Base-by-base conservation (phyloP, 2,888 invertebrate genomes). In the Stratiomys singularior region DNA sequence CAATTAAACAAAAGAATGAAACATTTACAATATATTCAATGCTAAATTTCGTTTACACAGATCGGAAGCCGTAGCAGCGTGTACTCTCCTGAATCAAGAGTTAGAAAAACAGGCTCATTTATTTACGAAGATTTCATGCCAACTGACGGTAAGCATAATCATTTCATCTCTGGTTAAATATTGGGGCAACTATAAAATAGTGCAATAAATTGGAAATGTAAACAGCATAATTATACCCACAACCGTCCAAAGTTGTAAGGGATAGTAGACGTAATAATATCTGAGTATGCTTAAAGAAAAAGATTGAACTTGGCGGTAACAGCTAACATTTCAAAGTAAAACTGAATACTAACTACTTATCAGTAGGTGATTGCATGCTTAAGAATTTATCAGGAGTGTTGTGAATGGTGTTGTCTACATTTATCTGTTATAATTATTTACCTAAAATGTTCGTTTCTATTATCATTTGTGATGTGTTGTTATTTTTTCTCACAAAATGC, bases 61-160 rank as follows among this genome's bases (percentile, higher is more conserved):
- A 98, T 99, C 86, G 99, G 98, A 81, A 98, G 98, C 86, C 92
- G 99, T 77, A 98, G 98, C 88, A 99, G 98, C 88, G 98, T 99
- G 78, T 99, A 99, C 87, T 98, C 98, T 0, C 96, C 97, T 7
- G 97, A 97, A 88, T 97, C 97, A 63, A 91, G 97, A 83, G 97
- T 99, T 7, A 90, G 99, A 77, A 98, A 97, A 88, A 96, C 96
- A 69, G 99, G 99, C 63, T 98, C 98, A 13, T 99, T 96, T 88
- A 98, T 99, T 85, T 99, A 99, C 87, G 99, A 99, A 90, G 99
- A 99, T 88, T 99, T 99, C 88, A 99, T 99, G 98, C 99, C 99
- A 5, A 99, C 99, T 47, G 99, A 99, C 90, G 99, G 99, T 88
- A 89, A 89, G 89, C 37, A n/a, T 25, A 1, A 5, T 5, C 37